phyloP scores from a whole-genome alignment of 2,797 vertebrate species.

The Mus caroli region DNA sequence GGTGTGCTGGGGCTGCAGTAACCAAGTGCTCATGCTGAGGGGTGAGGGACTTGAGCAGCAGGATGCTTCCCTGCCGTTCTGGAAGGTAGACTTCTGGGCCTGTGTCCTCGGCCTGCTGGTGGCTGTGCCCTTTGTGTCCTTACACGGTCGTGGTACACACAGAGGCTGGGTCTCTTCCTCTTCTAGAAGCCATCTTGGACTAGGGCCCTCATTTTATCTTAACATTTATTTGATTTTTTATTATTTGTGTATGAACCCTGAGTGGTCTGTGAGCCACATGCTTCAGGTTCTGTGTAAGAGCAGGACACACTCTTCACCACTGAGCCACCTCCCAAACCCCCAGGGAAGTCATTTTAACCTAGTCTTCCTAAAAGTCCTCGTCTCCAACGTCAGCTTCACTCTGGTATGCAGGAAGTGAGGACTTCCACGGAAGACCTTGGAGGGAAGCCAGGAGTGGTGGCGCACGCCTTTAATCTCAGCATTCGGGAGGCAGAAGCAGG shows the following conservation, averaged over 20 bases:
- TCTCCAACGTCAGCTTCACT: not conserved
- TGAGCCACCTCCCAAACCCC: not conserved
- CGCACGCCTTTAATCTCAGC: not conserved
- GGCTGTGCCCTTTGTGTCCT: not conserved
- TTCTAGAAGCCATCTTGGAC: not conserved
- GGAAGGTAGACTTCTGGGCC: not conserved
- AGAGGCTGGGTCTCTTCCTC: not conserved
- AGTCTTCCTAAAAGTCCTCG: constrained; percentile 1
- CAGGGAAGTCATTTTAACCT: not conserved
- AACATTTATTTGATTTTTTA: not conserved
- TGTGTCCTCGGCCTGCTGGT: not conserved
- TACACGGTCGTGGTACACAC: not conserved
- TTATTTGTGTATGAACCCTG: not conserved
- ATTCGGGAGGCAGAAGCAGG: not conserved
- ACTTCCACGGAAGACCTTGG: not conserved
- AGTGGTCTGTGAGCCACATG: not conserved
- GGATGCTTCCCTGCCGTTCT: not conserved
- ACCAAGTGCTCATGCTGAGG: no score
- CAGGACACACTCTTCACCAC: not conserved
- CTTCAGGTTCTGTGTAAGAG: not conserved
- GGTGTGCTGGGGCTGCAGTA: not conserved
- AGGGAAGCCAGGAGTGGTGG: not conserved
- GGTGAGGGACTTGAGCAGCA: not conserved
- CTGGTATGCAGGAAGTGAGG: not conserved
- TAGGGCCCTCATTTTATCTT: not conserved